Evolutionary conservation across 2,113 vertebrate species (phyloP).

Genomic region (Tinamus guttatus): DNA sequence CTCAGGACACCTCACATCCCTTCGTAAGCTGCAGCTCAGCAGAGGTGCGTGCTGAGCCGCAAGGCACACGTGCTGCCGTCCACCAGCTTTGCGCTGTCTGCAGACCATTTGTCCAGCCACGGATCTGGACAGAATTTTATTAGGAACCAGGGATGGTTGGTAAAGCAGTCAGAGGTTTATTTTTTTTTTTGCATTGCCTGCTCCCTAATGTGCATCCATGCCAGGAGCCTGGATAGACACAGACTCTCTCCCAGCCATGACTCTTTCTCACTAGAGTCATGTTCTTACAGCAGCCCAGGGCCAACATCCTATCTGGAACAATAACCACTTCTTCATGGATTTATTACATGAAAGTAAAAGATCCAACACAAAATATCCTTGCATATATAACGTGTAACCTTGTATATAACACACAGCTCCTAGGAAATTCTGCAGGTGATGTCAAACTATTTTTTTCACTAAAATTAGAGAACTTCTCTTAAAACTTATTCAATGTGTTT

Average conservation of each 20-base stretch:
- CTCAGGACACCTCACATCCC: background rate
- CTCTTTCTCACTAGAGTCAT: background rate
- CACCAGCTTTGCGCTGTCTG: background rate
- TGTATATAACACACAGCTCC: background rate
- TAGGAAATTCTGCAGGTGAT: background rate
- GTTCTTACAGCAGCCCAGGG: background rate
- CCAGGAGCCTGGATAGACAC: background rate
- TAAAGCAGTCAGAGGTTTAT: background rate
- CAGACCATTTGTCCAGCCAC: background rate
- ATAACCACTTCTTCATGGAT: background rate
- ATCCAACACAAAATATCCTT: background rate
- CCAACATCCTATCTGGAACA: background rate
- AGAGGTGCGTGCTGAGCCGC: rapidly evolving
- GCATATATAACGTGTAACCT: background rate
- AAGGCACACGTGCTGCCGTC: background rate
- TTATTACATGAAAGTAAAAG: background rate
- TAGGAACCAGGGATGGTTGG: background rate
- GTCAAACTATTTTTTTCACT: background rate
- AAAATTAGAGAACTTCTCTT: background rate
- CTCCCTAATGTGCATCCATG: background rate
- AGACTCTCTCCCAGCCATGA: background rate
- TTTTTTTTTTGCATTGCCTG: background rate
- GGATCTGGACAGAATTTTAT: background rate
- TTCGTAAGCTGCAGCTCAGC: background rate
- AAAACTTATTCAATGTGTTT: background rate